A percentile compares a stretch with the other conserved stretches of the same genome.
These are phyloP conservation scores for Drosophila picticornis DNA, from an alignment of 2,888 invertebrate genomes.

Conservation along the genomic window DNA sequence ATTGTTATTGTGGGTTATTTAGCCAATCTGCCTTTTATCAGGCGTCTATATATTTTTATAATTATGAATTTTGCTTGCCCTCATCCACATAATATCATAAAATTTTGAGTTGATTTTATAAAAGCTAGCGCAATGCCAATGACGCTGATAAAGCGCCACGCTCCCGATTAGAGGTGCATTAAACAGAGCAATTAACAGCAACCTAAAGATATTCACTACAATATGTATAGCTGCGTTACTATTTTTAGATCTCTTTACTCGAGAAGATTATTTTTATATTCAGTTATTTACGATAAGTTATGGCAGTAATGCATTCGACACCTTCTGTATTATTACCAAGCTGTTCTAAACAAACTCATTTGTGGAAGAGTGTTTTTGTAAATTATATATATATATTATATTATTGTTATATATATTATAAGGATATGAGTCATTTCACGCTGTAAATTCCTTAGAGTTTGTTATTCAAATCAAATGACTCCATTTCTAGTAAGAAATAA, in stretches of 20 bases:
- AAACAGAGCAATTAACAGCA: constrained; percentile 29
- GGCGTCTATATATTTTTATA: constrained; percentile 49
- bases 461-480: background rate
- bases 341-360: constrained; percentile 4
- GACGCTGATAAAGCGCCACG: constrained; percentile 53
- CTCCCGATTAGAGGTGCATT: constrained; percentile 40
- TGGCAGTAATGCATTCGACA: background rate
- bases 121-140: constrained; percentile 27
- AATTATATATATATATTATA: no score
- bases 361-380: constrained; percentile 5
- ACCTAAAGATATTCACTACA: constrained; percentile 3
- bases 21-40: constrained; percentile 50
- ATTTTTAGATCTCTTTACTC: background rate
- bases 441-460: background rate
- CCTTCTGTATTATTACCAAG: background rate
- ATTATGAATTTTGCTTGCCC: constrained; percentile 33
- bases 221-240: background rate
- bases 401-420: no score
- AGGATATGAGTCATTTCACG: no score
- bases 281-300: background rate
- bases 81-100: constrained; percentile 51
- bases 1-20: constrained; percentile 60
- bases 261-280: background rate
- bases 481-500: background rate
- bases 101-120: constrained; percentile 66